Conservation (phyloP, 2,113 vertebrate species). For the Podiceps cristatus region DNA sequence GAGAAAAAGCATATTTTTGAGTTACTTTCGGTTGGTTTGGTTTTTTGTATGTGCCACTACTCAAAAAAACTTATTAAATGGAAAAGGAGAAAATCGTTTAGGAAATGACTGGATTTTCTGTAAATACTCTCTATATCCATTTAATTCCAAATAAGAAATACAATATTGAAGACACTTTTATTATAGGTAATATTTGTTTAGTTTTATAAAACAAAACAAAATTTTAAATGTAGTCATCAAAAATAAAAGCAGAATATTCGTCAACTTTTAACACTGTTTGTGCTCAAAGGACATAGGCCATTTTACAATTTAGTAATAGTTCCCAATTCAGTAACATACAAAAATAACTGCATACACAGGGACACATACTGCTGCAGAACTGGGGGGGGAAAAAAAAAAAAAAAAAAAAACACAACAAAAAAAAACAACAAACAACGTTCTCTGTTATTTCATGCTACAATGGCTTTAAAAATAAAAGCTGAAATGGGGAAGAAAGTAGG, state of each 20-base stretch:
- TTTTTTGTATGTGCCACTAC: not conserved
- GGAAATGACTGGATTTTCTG: not conserved
- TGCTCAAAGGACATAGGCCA: not conserved
- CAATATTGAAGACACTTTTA: not conserved
- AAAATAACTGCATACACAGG: not conserved
- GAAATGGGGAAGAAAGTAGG: not conserved
- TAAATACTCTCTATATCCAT: not conserved
- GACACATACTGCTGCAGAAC: not conserved
- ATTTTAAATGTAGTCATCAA: not conserved
- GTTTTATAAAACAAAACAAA: not conserved
- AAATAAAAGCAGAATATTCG: not conserved
- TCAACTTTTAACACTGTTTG: not conserved
- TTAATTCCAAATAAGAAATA: not conserved
- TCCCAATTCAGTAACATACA: not conserved
- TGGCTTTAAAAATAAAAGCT: not conserved
- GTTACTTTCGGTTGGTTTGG: not conserved
- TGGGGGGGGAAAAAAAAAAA: not conserved
- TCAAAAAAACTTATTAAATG: not conserved
- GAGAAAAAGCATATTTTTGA: not conserved
- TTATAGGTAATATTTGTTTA: not conserved
- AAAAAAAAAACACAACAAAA: no score
- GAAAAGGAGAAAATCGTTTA: not conserved
- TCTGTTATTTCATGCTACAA: not conserved
- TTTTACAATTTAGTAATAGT: not conserved
- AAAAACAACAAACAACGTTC: not conserved